Conservation (phyloP, 2,797 vertebrate species). For the Paratrypauchen microcephalus region DNA sequence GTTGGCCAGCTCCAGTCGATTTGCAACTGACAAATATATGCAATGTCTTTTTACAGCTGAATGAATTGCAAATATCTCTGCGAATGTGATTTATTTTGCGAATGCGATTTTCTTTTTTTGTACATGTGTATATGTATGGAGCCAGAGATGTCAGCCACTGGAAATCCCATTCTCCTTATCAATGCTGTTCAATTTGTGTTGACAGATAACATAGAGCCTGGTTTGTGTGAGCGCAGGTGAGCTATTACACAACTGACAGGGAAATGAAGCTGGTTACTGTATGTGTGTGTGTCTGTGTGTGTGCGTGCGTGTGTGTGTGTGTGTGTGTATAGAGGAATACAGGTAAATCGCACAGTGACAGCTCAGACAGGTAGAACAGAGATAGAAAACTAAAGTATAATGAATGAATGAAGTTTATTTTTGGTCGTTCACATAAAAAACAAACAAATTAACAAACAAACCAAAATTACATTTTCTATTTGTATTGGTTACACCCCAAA, state of each 20-base stretch:
- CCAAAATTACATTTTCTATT: no score
- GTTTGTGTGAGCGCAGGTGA: conserved; percentile 27
- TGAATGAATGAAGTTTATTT: no score
- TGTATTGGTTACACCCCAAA: no score
- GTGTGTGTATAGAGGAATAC: neutral
- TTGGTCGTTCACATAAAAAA: no score
- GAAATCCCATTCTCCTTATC: conserved; percentile 49
- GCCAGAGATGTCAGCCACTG: conserved; percentile 17
- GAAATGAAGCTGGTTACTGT: neutral
- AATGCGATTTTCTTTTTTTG: neutral
- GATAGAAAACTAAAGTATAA: neutral
- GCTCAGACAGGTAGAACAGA: neutral
- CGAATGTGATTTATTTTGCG: neutral
- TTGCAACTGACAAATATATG: conserved; percentile 4
- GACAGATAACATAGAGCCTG: conserved; percentile 24
- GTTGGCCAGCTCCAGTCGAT: neutral
- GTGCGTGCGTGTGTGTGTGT: conserved; percentile 11
- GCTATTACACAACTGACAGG: conserved; percentile 26
- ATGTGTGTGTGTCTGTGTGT: conserved; percentile 18
- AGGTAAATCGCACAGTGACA: neutral
- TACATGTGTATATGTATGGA: conserved; percentile 20
- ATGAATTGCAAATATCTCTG: neutral
- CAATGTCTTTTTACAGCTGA: neutral
- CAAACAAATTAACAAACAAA: no score
- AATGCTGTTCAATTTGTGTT: conserved; percentile 30